Evolutionary conservation across 2,888 invertebrate genomes (phyloP).

Genomic region (Sinhomidia bicolor): DNA sequence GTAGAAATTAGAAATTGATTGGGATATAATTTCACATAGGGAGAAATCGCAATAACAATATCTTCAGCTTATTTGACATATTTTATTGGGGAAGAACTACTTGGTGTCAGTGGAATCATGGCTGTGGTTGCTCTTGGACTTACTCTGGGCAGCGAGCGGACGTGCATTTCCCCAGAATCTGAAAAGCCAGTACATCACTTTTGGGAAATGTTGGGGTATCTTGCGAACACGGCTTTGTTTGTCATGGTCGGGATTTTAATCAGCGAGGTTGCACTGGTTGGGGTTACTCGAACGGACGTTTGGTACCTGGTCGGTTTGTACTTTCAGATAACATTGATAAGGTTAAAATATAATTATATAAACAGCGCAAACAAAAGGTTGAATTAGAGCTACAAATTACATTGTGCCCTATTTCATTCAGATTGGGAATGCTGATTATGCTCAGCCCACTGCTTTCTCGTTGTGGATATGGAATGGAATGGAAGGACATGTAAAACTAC

Average conservation of each 20-base stretch:
- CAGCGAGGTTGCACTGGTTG: slow-evolving; percentile 83
- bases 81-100: slow-evolving; percentile 80
- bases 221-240: slow-evolving; percentile 85
- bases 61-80: slow-evolving; percentile 82
- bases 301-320: slow-evolving; percentile 83
- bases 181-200: slow-evolving; percentile 82
- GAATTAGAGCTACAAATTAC: background rate
- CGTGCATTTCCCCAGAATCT: slow-evolving; percentile 82
- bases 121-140: slow-evolving; percentile 82
- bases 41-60: slow-evolving; percentile 82
- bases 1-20: background rate
- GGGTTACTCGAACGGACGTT: slow-evolving; percentile 83
- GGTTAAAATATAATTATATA: slow-evolving; percentile 80
- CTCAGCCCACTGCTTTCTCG: slow-evolving; percentile 84
- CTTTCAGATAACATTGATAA: slow-evolving; percentile 81
- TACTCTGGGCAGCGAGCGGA: slow-evolving; percentile 81
- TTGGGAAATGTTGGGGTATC: slow-evolving; percentile 83
- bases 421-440: slow-evolving; percentile 83
- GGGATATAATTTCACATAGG: slow-evolving; percentile 1
- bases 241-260: slow-evolving; percentile 86
- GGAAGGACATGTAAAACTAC: slow-evolving; percentile 83
- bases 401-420: slow-evolving; percentile 80
- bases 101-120: slow-evolving; percentile 82
- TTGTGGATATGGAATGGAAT: slow-evolving; percentile 85
- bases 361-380: background rate